Conservation (phyloP, 2,113 vertebrate species). For the Cygnus atratus region DNA sequence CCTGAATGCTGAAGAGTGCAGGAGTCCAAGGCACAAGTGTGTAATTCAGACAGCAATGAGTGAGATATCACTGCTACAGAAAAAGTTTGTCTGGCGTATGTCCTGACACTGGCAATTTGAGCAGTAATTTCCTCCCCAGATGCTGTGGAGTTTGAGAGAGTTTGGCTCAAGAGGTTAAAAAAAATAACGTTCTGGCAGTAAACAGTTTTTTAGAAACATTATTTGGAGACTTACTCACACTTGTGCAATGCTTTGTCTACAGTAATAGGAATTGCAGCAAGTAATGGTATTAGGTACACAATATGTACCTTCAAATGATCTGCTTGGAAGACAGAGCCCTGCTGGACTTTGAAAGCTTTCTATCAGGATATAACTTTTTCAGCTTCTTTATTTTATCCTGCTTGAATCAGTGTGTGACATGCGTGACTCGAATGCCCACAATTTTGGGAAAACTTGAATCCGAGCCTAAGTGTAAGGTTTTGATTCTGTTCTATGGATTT, state of each 20-base stretch:
- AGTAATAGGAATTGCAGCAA: not conserved
- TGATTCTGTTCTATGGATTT: not conserved
- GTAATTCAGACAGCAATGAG: not conserved
- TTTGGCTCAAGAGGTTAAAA: conserved; percentile 63
- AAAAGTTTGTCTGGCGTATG: conserved; percentile 21
- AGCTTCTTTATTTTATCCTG: not conserved
- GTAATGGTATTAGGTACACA: not conserved
- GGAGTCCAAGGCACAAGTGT: not conserved
- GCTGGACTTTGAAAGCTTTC: not conserved
- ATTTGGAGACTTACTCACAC: conserved; percentile 13
- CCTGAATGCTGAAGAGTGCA: not conserved
- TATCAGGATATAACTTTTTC: not conserved
- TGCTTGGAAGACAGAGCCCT: not conserved
- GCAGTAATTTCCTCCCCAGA: conserved; percentile 57
- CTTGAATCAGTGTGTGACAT: not conserved
- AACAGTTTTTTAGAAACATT: conserved; percentile 33
- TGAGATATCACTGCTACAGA: not conserved
- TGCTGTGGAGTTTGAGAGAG: conserved; percentile 16
- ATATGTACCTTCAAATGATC: not conserved
- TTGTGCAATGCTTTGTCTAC: conserved; percentile 14
- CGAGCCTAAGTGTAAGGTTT: not conserved
- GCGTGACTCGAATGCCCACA: not conserved
- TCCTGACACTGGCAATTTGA: conserved; percentile 35
- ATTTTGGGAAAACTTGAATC: not conserved
- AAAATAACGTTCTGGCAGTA: conserved; percentile 54